Base-by-base conservation (phyloP, 2,888 invertebrate genomes). In the Myathropa florea region DNA sequence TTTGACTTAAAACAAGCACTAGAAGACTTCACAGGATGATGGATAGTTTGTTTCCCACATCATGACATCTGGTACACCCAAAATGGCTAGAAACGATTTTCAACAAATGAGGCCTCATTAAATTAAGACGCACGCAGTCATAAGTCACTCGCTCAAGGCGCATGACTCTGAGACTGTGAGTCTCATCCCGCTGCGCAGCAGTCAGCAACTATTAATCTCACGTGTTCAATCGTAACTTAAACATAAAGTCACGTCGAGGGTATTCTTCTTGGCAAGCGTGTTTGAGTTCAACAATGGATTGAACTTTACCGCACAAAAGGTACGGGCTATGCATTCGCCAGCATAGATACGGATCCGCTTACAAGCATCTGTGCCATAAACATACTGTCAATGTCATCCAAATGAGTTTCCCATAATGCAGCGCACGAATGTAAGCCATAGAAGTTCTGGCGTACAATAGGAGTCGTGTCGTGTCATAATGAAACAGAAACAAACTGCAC, bases 351-450 rank as follows among this genome's bases (percentile, higher is more conserved):
- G 76, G 71, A 82, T 81, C 73, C 68, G 72, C 59, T 81, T 70
- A 46, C 72, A 57, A 23, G 46, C 14, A 65, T 71, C 28, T 78
- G 30, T 78, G 33, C 82, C 77, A 85, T 73, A 82, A 82, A 77
- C 81, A 85, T 72, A 77, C 59, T 85, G 82, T 82, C 85, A 85
- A 85, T 85, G 85, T 85, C 85, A 82, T 77, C 81, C 67, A 76
- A 84, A 84, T 81, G 81, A 72, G 71, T 81, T 84, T 83, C 81
- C 81, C 84, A 84, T 81, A 76, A 63, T 77, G 36, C 59, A 10
- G 53, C 70, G 76, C 83, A 75, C 73, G 83, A 76, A 55, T 57
- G n/a, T 36, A 24, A 81, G 39, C 67, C 72, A 33, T 46, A 61
- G 67, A 39, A 57, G 57, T 81, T 81, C 76, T 79, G 73, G 64